Percentiles rank a stretch among this genome's conserved stretches.
phyloP scores from a whole-genome alignment of 2,888 invertebrate species.

The Subacronicta megacephala region DNA sequence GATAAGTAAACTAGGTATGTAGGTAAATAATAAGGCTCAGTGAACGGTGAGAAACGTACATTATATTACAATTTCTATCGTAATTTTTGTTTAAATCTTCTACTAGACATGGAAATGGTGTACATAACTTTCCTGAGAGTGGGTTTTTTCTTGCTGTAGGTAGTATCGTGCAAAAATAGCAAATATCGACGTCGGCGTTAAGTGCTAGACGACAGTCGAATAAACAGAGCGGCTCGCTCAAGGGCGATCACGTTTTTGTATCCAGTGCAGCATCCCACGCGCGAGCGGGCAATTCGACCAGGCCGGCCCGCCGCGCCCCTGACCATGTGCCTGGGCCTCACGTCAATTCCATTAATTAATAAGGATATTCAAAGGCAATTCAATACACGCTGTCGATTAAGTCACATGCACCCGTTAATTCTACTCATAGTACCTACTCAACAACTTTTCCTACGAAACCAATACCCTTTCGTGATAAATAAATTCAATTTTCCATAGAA shows the following conservation, averaged over 20 bases:
- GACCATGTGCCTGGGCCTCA: constrained; percentile 10
- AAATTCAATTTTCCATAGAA: no score
- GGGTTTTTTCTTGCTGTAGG: constrained; percentile 72
- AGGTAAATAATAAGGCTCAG: no score
- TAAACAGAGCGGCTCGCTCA: constrained; percentile 82
- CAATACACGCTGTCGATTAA: no score
- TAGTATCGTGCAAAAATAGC: constrained; percentile 84
- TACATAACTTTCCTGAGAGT: constrained; percentile 61
- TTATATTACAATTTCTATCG: constrained; percentile 12
- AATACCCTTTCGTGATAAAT: no score
- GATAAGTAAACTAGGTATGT: background rate
- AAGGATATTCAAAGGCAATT: background rate
- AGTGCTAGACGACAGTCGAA: constrained; percentile 88
- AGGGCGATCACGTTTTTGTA: constrained; percentile 79
- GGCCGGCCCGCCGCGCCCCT: constrained; percentile 38
- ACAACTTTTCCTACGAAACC: no score
- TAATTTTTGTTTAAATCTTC: constrained; percentile 35
- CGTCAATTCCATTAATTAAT: constrained; percentile 14
- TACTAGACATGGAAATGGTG: constrained; percentile 57
- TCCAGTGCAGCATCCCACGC: constrained; percentile 70
- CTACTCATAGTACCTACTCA: no score
- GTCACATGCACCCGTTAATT: no score
- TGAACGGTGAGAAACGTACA: no score
- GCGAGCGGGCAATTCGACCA: constrained; percentile 52
- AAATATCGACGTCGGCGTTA: constrained; percentile 83